phyloP scores from a whole-genome alignment of 2,113 vertebrate genomes.

The Mesembrinibis cayennensis region DNA sequence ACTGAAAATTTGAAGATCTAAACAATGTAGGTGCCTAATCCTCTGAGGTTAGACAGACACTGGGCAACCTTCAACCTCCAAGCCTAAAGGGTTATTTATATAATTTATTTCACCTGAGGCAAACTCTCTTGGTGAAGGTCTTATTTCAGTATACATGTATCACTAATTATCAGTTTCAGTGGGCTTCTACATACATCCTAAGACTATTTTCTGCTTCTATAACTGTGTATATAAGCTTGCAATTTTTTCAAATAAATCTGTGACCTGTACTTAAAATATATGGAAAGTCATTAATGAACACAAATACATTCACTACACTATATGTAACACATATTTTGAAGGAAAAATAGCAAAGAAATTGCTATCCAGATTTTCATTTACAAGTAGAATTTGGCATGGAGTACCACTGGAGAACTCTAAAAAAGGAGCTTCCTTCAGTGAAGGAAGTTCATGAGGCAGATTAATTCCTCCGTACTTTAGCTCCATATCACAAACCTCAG shows the following conservation, averaged over 20 bases:
- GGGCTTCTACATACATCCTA: neutral
- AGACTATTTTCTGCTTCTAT: slow-evolving; percentile 14
- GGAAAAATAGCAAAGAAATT: neutral
- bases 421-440: neutral
- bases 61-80: neutral
- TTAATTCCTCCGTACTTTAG: neutral
- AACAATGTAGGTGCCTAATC: neutral
- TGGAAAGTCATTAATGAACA: slow-evolving; percentile 17
- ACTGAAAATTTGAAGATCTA: neutral
- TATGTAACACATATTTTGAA: neutral
- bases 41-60: neutral
- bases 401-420: neutral
- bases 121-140: neutral
- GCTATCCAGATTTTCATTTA: neutral
- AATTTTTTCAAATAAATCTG: slow-evolving; percentile 72
- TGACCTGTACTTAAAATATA: slow-evolving; percentile 21
- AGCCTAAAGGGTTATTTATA: slow-evolving; percentile 63
- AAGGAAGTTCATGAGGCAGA: neutral
- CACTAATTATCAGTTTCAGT: neutral
- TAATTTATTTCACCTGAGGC: slow-evolving; percentile 63
- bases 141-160: neutral
- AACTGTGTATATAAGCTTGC: slow-evolving; percentile 34
- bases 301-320: neutral
- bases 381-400: neutral
- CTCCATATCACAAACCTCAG: neutral